These are phyloP conservation scores for Coptodon rendalli DNA, from an alignment of 2,113 vertebrate genomes.

Conservation along the genomic window DNA sequence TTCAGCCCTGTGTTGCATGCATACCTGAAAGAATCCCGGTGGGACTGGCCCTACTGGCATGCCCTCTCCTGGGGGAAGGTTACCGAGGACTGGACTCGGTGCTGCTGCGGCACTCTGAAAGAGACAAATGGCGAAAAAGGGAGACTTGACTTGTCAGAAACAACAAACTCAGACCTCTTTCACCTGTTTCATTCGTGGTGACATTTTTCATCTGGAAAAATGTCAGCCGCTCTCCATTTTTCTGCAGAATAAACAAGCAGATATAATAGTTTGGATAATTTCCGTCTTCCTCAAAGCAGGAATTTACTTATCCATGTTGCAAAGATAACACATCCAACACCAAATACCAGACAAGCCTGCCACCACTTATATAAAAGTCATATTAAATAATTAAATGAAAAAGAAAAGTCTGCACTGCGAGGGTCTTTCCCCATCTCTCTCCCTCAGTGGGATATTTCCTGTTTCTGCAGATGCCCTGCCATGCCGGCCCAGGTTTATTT, in stretches of 20 bases:
- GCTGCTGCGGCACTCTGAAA: slow-evolving; percentile 94
- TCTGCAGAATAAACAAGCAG: neutral
- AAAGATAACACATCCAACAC: neutral
- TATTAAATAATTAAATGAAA: neutral
- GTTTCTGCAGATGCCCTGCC: slow-evolving; percentile 31
- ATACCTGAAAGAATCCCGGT: slow-evolving; percentile 97
- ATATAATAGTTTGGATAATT: neutral
- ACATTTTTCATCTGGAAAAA: neutral
- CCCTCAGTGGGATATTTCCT: slow-evolving; percentile 38
- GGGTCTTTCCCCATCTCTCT: slow-evolving; percentile 1
- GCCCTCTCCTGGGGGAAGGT: slow-evolving; percentile 94
- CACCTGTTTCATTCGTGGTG: neutral
- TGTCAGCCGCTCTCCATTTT: neutral
- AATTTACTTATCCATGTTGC: neutral
- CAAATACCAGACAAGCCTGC: neutral
- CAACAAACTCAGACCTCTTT: neutral
- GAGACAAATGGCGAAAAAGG: neutral
- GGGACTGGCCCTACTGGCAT: slow-evolving; percentile 97
- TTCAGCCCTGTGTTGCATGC: neutral
- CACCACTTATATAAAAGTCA: neutral
- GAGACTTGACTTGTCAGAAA: neutral
- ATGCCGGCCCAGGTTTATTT: slow-evolving; percentile 45
- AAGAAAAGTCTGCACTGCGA: neutral
- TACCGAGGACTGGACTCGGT: slow-evolving; percentile 93
- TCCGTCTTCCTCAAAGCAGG: neutral